These are phyloP conservation scores for Hoplostethus atlanticus DNA, from an alignment of 2,797 vertebrate species.

Conservation along the genomic window DNA sequence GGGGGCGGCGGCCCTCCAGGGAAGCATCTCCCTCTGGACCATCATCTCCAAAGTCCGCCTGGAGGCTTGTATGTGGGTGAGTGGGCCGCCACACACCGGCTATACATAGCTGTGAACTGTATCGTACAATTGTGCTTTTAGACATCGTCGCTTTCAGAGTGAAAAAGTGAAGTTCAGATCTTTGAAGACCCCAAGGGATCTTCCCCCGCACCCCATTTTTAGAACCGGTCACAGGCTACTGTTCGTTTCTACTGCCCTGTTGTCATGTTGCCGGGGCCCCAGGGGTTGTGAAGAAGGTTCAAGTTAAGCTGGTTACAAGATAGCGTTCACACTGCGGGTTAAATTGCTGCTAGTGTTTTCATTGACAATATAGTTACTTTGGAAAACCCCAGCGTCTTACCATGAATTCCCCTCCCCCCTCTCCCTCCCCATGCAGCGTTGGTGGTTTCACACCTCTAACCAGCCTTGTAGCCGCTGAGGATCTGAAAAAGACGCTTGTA, in stretches of 20 bases:
- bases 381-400: slow-evolving; percentile 69
- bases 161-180: too few relatives aligned
- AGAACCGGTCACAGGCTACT: neutral
- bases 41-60: slow-evolving; percentile 93
- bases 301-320: neutral
- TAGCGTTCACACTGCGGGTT: slow-evolving; percentile 8
- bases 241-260: too few relatives aligned
- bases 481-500: neutral
- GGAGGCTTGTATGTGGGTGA: slow-evolving; percentile 95
- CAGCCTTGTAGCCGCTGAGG: slow-evolving; percentile 56
- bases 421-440: slow-evolving; percentile 1
- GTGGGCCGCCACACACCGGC: slow-evolving; percentile 54
- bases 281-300: neutral
- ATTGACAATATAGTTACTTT: slow-evolving; percentile 46
- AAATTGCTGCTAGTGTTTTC: slow-evolving; percentile 24
- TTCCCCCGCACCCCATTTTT: too few relatives aligned
- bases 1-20: slow-evolving; percentile 61
- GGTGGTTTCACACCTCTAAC: slow-evolving; percentile 77
- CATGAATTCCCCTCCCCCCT: slow-evolving; percentile 60
- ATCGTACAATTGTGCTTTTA: slow-evolving; percentile 9
- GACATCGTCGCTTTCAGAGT: slow-evolving; percentile 7
- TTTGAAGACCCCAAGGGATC: too few relatives aligned
- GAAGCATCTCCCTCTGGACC: slow-evolving; percentile 88
- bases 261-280: neutral
- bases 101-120: neutral